Evolutionary conservation across 2,113 vertebrate genomes (phyloP), one percentile per base, ranked within the genome.

Genomic region (Phylloscopus whistleri): DNA sequence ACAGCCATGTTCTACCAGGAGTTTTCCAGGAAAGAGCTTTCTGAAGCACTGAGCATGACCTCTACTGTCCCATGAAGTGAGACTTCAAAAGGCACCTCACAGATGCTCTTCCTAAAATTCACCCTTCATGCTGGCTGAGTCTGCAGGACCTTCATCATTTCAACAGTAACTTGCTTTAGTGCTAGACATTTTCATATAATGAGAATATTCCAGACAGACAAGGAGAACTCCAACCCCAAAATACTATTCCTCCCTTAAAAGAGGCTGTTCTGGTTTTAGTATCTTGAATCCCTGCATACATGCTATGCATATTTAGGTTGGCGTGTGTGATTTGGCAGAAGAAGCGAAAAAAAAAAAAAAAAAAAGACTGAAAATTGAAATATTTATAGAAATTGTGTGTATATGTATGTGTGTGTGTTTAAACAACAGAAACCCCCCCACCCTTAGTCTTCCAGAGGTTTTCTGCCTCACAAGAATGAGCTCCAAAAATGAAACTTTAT

Each of bases 371-470:
- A 84, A 92, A 90, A 58, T 2, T 44, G 6, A 89, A 89, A 80
- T 69, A 78, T 43, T 79, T 90, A 7, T 27, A 63, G 55, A 84
- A 28, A 66, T 13, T 23, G 6, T 52, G 9, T 66, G 11, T 43
- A 4, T 13, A 4, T 41, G 2, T 44, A 19, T 49, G 5, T 49
- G 8, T 58, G 4, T 46, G 8, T 7, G 8, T 12, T 52, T 31
- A 58, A 60, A 33, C 23, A 82, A 37, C 17, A 68, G 43, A 85
- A 60, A 13, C 1, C 0, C 0, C 3, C 9, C 1, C 0, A 0
- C 3, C 9, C 23, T 6, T 69, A 62, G 37, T 28, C 13, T 84
- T 56, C 30, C 53, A 62, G 14, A 79, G 15, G 13, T 70, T 77
- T 94, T 60, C 43, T 91, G 60, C 33, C 43, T 75, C 58, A 30